Conservation (phyloP, 2,888 invertebrate genomes). For the Clanis bilineata region DNA sequence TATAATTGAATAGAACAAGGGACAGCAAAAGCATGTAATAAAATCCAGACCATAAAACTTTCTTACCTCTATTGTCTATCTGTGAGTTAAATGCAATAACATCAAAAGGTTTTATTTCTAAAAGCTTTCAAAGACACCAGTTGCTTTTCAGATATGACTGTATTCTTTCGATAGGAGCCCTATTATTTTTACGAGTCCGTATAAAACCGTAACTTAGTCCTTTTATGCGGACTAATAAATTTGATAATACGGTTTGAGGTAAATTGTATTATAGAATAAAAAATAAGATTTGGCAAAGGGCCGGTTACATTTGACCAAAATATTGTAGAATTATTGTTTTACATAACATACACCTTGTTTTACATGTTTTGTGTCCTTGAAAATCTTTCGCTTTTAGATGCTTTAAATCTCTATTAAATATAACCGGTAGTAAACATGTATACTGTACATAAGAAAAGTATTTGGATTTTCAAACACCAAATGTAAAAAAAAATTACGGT, state of each 20-base stretch:
- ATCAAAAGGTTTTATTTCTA: not conserved
- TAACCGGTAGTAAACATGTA: too few species aligned
- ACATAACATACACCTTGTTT: too few species aligned
- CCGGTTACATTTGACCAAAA: too few species aligned
- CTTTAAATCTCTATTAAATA: too few species aligned
- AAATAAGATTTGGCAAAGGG: not conserved
- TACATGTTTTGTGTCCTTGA: too few species aligned
- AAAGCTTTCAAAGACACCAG: constrained; percentile 1
- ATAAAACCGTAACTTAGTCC: not conserved
- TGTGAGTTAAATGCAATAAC: constrained; percentile 12
- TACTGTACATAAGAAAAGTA: too few species aligned
- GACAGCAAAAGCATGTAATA: not conserved
- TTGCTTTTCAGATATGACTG: constrained; percentile 5
- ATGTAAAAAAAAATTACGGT: not conserved
- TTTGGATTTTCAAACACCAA: not conserved
- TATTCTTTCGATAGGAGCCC: not conserved
- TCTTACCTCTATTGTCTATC: not conserved
- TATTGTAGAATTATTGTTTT: too few species aligned
- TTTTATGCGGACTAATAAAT: not conserved
- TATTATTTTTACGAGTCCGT: not conserved
- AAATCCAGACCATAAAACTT: not conserved
- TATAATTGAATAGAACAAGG: not conserved
- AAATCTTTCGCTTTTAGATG: too few species aligned
- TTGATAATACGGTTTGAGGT: not conserved
- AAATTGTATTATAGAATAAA: not conserved